Conservation (phyloP, 2,113 vertebrate species). For the Apodemus speciosus region DNA sequence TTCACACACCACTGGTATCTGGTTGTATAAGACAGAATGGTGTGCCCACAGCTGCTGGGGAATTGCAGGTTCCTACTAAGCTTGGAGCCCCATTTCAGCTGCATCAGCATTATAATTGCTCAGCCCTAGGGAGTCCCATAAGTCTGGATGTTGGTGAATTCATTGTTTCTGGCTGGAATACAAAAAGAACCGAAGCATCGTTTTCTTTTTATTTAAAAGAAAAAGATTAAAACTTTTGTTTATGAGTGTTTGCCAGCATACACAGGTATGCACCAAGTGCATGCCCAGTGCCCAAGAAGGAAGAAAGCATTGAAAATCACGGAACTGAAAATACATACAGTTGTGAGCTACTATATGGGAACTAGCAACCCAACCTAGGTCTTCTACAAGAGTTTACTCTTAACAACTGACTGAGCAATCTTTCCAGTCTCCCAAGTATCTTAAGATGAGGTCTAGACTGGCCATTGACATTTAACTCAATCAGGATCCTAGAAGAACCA, state of each 20-base stretch:
- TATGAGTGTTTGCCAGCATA: neutral
- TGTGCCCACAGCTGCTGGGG: neutral
- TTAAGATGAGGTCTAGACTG: neutral
- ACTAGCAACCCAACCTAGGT: neutral
- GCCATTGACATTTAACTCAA: neutral
- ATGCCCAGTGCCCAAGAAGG: neutral
- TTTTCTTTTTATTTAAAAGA: neutral
- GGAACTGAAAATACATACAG: neutral
- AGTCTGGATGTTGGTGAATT: neutral
- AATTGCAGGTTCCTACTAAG: neutral
- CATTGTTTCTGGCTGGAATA: neutral
- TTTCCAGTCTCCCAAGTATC: neutral
- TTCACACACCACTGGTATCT: neutral
- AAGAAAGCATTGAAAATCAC: neutral
- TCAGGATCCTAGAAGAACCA: neutral
- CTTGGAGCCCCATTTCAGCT: neutral
- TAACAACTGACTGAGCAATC: neutral
- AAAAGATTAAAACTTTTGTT: no score
- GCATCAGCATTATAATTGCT: neutral
- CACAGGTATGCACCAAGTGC: neutral
- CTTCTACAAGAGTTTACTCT: neutral
- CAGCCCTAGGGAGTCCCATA: no score
- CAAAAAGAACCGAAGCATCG: neutral
- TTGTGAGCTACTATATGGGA: neutral
- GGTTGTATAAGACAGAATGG: neutral